Conservation (phyloP, 2,113 vertebrate genomes). For the Menidia beryllina region DNA sequence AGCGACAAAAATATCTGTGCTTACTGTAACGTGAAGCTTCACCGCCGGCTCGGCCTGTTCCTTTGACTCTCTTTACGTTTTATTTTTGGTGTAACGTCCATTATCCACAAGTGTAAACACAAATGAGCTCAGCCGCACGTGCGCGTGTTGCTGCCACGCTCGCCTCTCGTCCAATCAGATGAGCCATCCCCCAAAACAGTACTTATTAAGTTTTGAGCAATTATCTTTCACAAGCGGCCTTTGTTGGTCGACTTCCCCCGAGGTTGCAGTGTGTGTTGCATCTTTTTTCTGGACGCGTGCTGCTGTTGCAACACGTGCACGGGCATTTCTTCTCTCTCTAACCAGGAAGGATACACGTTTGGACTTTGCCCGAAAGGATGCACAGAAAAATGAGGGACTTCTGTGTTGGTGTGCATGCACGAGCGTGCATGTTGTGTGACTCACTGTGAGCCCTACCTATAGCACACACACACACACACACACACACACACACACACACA, state of each 20-base stretch:
- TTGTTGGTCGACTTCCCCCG: neutral
- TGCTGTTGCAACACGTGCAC: fast-evolving
- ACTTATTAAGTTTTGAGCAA: neutral
- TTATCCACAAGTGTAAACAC: neutral
- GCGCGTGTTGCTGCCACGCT: neutral
- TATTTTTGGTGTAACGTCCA: neutral
- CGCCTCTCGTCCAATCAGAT: neutral
- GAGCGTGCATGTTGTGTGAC: constrained; percentile 49
- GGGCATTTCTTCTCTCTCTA: neutral
- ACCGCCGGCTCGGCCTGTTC: neutral
- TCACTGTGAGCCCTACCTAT: constrained; percentile 47
- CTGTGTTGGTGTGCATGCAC: constrained; percentile 34
- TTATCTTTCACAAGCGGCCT: neutral
- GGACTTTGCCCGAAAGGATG: constrained; percentile 62
- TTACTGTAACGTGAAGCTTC: too few relatives aligned
- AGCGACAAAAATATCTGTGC: too few relatives aligned
- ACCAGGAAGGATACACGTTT: constrained; percentile 54
- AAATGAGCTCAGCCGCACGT: neutral
- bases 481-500: neutral
- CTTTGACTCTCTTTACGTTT: neutral
- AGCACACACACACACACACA: neutral
- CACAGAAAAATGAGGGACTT: constrained; percentile 22
- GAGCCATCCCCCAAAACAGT: neutral
- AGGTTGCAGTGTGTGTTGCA: neutral
- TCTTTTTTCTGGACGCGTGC: too few relatives aligned